Evolutionary conservation across 2,888 invertebrate genomes (phyloP), one percentile per base, ranked within the genome.

Genomic region (Drosophila hamatofila): DNA sequence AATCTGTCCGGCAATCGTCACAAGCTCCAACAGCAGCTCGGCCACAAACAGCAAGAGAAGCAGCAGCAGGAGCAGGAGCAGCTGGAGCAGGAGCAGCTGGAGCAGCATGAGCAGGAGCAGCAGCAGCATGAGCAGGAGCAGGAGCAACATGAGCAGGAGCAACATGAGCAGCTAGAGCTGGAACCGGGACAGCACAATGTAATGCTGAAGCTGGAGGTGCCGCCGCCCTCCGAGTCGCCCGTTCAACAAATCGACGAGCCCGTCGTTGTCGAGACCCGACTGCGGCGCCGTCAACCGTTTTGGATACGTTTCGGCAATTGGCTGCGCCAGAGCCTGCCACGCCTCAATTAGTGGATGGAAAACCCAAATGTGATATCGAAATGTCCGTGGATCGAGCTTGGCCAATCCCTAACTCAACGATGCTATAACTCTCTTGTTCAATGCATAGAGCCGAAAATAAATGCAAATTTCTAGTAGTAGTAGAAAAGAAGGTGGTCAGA

Each of bases 271-370:
- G 66, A 56, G 5, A 11, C 18, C n/a, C 21, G 37, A 11, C 11
- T 64, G 9, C 33, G 14, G 14, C 63, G 57, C 7, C 68, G 51
- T 18, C 54, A 42, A 16, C n/a, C 73, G 16, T 30, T 72, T n/a
- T 78, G 64, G 61, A 25, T 58, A 12, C 63, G 78, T 11, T 58
- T 78, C 44, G 55, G 73, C 33, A 58, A 56, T 9, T 76, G 78
- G 78, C 27, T 72, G 27, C 67, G 73, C 16, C 52, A 77, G 11
- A 62, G 23, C 8, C 27, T 72, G 49, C 49, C 63, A 14, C 77
- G 75, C 41, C 23, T 67, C 11, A 76, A 23, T 7, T 44, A 41
- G 25, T 37, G 48, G n/a, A 4, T 14, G 14, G 46, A 48, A 14
- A 23, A 33, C 27, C 2, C n/a, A 4, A n/a, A 8, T 21, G 33